Evolutionary conservation across 1,140 invertebrate species (phyloP), one percentile per base, ranked within the genome.

Genomic region (Philopotamus ludificatus): DNA sequence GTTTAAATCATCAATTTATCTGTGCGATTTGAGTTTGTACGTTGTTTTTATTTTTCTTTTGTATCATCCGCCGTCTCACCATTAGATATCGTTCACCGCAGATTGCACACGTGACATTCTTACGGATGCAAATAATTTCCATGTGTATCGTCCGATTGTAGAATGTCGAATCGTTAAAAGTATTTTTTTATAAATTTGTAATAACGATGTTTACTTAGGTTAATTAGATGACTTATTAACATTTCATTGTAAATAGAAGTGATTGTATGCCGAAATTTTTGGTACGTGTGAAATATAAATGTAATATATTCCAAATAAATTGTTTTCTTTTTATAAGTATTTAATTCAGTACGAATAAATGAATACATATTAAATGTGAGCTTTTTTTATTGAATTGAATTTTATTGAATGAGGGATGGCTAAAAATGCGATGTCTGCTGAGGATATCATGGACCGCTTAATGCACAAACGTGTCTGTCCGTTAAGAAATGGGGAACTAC

Each of bases 261-360:
- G 57, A 67, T 62, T 55, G 62, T 68, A 68, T 64, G 67, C 67
- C 67, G 54, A 68, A 68, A 51, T 68, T 67, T 68, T 68, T 61
- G 57, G 42, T 68, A 68, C 64, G 67, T 68, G 67, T 68, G 67
- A 68, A 68, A 68, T 68, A 68, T 65, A 57, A 68, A 50, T 63
- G 67, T 68, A 68, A 68, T 68, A 68, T 68, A 68, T 68, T 68
- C 54, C 42, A 41, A 55, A 8, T 20, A n/a, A n/a, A n/a, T n/a
- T n/a, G n/a, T n/a, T n/a, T n/a, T n/a, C n/a, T n/a, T n/a, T n/a
- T n/a, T n/a, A n/a, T n/a, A n/a, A n/a, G n/a, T n/a, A n/a, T n/a
- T n/a, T n/a, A n/a, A n/a, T n/a, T n/a, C n/a, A n/a, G n/a, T n/a
- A n/a, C n/a, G n/a, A n/a, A n/a, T n/a, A n/a, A n/a, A n/a, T n/a